Conservation (phyloP, 23 tunicate genomes). For the Botrylloides violaceus region DNA sequence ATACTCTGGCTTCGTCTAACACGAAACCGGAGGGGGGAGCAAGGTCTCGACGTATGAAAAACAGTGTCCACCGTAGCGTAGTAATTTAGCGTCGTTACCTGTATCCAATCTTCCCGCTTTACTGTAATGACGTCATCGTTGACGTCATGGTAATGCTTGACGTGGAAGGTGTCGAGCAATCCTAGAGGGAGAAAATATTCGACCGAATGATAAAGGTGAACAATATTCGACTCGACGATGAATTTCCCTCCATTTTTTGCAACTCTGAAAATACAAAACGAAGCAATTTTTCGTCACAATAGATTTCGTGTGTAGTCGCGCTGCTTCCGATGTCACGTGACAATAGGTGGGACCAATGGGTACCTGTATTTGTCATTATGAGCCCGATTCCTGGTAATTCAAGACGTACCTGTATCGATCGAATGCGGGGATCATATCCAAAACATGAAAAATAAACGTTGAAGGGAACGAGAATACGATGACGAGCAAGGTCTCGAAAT, state of each 20-base stretch:
- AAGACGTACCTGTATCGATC: constrained; percentile 41
- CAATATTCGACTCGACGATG: neutral
- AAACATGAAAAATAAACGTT: constrained; percentile 14
- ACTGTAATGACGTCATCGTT: constrained; percentile 27
- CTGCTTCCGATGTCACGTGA: too few species aligned
- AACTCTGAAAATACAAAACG: neutral
- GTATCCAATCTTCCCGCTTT: constrained; percentile 64
- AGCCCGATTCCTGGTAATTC: neutral
- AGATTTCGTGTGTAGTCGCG: too few species aligned
- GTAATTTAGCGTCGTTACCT: constrained; percentile 24
- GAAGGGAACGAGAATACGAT: constrained; percentile 39
- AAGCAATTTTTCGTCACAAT: too few species aligned
- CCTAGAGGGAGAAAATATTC: constrained; percentile 58
- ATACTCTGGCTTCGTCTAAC: too few species aligned
- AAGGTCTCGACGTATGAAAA: too few species aligned
- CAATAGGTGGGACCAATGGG: too few species aligned
- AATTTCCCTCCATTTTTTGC: neutral
- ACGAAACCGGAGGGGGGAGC: too few species aligned
- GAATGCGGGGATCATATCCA: constrained; percentile 15
- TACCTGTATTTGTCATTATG: neutral
- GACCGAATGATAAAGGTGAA: constrained; percentile 9
- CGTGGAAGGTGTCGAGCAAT: constrained; percentile 79
- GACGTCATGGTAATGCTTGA: constrained; percentile 66
- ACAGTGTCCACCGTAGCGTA: too few species aligned
- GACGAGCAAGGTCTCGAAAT: constrained; percentile 59